Evolutionary conservation across 2,888 invertebrate genomes (phyloP).

Genomic region (Trichogramma evanescens): DNA sequence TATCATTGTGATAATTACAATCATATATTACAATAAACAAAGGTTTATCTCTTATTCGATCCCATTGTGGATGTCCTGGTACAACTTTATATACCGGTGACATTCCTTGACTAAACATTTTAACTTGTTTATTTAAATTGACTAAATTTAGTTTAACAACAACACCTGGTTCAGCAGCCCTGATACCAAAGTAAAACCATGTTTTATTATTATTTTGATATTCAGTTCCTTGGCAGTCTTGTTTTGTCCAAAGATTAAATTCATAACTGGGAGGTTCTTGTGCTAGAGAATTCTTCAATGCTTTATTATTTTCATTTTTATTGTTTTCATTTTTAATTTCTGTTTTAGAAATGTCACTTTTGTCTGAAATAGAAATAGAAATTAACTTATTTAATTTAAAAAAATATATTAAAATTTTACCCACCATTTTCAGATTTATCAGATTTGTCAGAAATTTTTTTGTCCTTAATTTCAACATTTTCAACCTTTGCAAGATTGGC

Average conservation of each 20-base stretch:
- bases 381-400: conserved; percentile 23
- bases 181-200: conserved; percentile 87
- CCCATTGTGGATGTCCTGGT: conserved; percentile 76
- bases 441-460: too few relatives aligned
- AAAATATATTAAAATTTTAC: conserved; percentile 32
- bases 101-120: conserved; percentile 88
- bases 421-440: conserved; percentile 38
- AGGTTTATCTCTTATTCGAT: conserved; percentile 73
- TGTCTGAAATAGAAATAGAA: conserved; percentile 13
- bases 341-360: neutral
- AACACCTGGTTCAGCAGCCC: conserved; percentile 52
- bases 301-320: conserved; percentile 28
- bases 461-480: conserved; percentile 49
- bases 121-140: conserved; percentile 83
- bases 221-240: conserved; percentile 80
- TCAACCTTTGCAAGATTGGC: conserved; percentile 82
- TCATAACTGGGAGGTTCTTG: conserved; percentile 64
- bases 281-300: conserved; percentile 23
- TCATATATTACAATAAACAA: conserved; percentile 58
- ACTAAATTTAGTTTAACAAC: conserved; percentile 74
- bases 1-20: conserved; percentile 21
- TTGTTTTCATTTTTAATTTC: neutral
- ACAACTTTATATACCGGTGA: conserved; percentile 70
- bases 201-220: conserved; percentile 85
- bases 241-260: conserved; percentile 84